phyloP scores from a whole-genome alignment of 2,797 vertebrate species.

The Falco biarmicus region DNA sequence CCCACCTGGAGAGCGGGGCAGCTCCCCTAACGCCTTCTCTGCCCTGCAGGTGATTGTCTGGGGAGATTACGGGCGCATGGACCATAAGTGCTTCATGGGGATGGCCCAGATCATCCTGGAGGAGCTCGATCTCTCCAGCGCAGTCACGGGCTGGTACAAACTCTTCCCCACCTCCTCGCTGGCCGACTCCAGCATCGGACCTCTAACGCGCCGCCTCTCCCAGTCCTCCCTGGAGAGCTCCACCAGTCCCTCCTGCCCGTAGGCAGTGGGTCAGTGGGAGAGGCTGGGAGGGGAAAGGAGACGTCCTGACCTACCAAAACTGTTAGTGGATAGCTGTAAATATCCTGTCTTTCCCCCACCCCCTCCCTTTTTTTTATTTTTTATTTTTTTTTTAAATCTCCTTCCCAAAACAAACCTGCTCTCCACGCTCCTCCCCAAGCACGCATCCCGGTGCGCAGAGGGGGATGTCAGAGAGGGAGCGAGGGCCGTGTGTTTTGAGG shows the following conservation, averaged over 20 bases:
- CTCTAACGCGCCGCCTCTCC: slow-evolving; percentile 93
- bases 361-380: no score
- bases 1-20: fast-evolving
- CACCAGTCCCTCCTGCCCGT: slow-evolving; percentile 95
- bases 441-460: background rate
- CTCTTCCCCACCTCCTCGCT: slow-evolving; percentile 98
- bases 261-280: slow-evolving; percentile 56
- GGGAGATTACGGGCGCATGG: slow-evolving; percentile 99
- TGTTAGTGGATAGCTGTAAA: slow-evolving; percentile 61
- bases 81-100: slow-evolving; percentile 99
- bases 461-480: background rate
- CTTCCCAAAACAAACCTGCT: background rate
- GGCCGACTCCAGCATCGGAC: slow-evolving; percentile 94
- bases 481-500: background rate
- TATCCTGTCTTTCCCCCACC: background rate
- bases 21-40: background rate
- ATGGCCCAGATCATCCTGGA: slow-evolving; percentile 98
- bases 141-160: slow-evolving; percentile 95
- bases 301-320: background rate
- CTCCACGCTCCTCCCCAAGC: background rate
- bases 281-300: background rate
- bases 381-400: background rate
- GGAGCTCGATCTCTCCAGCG: slow-evolving; percentile 92
- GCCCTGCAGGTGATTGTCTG: slow-evolving; percentile 91
- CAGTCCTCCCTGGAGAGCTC: slow-evolving; percentile 98